Evolutionary conservation across 35 echinoderm and acorn worm species (phyloP), one percentile per base, ranked within the genome.

Genomic region (Strongylocentrotus purpuratus): DNA sequence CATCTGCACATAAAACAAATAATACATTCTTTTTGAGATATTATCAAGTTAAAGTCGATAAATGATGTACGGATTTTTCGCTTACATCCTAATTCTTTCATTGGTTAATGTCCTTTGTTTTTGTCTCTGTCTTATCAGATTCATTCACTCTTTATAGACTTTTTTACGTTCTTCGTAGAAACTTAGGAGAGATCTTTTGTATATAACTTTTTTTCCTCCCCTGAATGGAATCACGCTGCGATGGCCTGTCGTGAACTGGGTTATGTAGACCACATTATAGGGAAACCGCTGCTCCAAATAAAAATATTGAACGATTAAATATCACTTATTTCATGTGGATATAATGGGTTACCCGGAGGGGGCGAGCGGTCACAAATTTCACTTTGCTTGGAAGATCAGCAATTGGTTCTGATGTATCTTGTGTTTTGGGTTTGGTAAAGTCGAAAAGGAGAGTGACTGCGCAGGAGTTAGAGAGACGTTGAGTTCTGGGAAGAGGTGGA

Each of bases 281-380:
- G 65, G 6, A 78, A 78, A 78, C 65, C 65, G 65, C 65, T 78
- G 65, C 65, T 78, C 65, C 65, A 78, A 78, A 78, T 78, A n/a
- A 78, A 78, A n/a, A 78, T 78, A 78, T 78, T 78, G 65, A 78
- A 78, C 65, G 65, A 78, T 78, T 78, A 78, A 78, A 78, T 78
- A 78, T 78, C 65, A 78, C 65, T 78, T 78, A 78, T 78, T 78
- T 78, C 65, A 78, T 78, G 65, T 78, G 65, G 65, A 78, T 78
- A 78, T 78, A 78, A 78, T 78, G 65, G 28, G 65, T 78, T 28
- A 7, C 65, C 65, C 25, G 65, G 65, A 78, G 65, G 65, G 65
- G 65, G 65, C 20, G 20, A 78, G 65, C 65, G 65, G 65, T 78
- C 65, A 78, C 65, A 78, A 78, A 78, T 1, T 78, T 78, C 20